Base-by-base conservation (phyloP, 2,888 invertebrate species). In the Agrochola macilenta region DNA sequence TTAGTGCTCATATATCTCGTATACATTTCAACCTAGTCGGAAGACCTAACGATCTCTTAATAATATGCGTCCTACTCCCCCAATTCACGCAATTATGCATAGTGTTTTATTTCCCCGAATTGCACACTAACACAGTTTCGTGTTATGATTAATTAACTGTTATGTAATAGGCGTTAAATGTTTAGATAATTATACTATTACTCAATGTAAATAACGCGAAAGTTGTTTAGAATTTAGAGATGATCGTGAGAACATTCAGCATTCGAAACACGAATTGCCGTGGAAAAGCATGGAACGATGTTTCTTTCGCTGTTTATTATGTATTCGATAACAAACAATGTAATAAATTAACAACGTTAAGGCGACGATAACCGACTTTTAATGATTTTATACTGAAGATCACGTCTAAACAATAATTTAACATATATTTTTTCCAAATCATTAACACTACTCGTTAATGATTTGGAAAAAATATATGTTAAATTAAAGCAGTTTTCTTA, bases 41-140 rank as follows among this genome's bases (percentile, higher is more conserved):
- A 86, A 86, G 86, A 70, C 49, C 35, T 35, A 66, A 72, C 64
- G 61, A 73, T 76, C 63, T 73, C 46, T 61, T 80, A 84, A 84
- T 80, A 74, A 70, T 85, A 91, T 85, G 86, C 90, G 92, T 84
- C 91, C 93, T 84, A 93, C 90, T 93, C 91, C 80, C 92, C 93
- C 89, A 93, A 89, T 90, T 93, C 91, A 89, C 89, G 91, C 88
- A 92, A 92, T 90, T 89, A 82, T 83, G 70, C 68, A 70, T 79
- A 73, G 30, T 65, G 46, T 79, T 82, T 87, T 83, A 89, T 90
- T 91, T 91, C 89, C 89, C 90, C 82, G 86, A 91, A 90, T 91
- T 88, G 87, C 90, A 88, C 76, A 89, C 79, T 88, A 86, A 83
- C 90, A 89, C 78, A 85, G 87, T 89, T 91, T 87, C 79, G 65